Evolutionary conservation across 2,113 vertebrate genomes (phyloP).

Genomic region (Ammodytes marinus): DNA sequence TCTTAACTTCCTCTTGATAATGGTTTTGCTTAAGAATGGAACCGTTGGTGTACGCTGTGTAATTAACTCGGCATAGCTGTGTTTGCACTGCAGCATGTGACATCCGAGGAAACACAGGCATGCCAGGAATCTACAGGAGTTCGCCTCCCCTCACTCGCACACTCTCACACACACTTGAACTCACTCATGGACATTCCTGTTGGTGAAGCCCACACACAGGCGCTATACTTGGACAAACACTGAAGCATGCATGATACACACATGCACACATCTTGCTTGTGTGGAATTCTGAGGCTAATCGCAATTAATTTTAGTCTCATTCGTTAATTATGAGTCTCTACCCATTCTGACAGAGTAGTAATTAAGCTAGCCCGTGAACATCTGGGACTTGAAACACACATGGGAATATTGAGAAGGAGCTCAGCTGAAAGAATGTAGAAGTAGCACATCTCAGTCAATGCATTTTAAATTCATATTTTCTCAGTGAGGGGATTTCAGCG

Average conservation of each 20-base stretch:
- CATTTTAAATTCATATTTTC: not conserved
- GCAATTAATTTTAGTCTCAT: conserved; percentile 35
- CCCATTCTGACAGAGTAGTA: conserved; percentile 53
- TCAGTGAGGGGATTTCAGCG: not conserved
- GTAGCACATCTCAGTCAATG: not conserved
- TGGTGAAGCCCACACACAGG: conserved; percentile 56
- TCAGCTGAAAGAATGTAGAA: conserved; percentile 19
- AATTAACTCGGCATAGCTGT: conserved; percentile 46
- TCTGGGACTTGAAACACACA: conserved; percentile 34
- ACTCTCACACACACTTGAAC: conserved; percentile 61
- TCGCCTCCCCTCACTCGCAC: conserved; percentile 18
- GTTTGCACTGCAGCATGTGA: conserved; percentile 69
- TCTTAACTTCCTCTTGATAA: not conserved
- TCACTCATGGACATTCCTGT: conserved; percentile 56
- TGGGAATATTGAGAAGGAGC: conserved; percentile 41
- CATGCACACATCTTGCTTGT: not conserved
- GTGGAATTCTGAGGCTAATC: conserved; percentile 33
- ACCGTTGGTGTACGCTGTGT: conserved; percentile 16
- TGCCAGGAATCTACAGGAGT: conserved; percentile 81
- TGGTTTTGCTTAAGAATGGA: conserved; percentile 11
- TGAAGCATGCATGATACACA: conserved; percentile 7
- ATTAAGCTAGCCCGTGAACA: conserved; percentile 55
- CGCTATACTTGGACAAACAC: not conserved
- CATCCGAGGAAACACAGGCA: conserved; percentile 77
- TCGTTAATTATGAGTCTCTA: conserved; percentile 43